phyloP scores from a whole-genome alignment of 1,140 invertebrate genomes.

The Drosophila chauvacae region DNA sequence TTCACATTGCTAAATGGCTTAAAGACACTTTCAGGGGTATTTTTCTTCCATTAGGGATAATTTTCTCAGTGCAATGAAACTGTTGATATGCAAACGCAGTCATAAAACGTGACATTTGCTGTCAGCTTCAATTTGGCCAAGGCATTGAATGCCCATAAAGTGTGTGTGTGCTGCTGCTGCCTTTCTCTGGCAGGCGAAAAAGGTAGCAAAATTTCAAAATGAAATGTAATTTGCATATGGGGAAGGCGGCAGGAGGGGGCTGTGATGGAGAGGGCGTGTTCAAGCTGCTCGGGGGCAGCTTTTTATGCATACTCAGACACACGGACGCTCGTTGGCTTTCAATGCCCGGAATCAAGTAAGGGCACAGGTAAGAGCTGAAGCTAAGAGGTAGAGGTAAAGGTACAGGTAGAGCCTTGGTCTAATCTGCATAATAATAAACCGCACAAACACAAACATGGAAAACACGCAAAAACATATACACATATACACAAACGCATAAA shows the following conservation, averaged over 20 bases:
- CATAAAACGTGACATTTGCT: constrained; percentile 80
- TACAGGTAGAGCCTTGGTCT: constrained; percentile 66
- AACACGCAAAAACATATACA: constrained; percentile 42
- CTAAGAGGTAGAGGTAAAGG: constrained; percentile 27
- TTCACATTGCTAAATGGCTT: too few relatives aligned
- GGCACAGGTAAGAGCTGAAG: constrained; percentile 7
- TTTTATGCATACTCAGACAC: constrained; percentile 66
- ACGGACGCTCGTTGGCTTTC: constrained; percentile 10
- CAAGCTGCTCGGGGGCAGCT: constrained; percentile 31
- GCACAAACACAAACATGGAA: constrained; percentile 48
- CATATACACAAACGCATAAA: constrained; percentile 52
- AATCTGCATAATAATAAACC: constrained; percentile 83
- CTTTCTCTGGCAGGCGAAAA: constrained; percentile 43
- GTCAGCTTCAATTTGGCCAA: constrained; percentile 63
- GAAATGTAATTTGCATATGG: constrained; percentile 72
- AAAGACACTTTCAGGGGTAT: too few relatives aligned
- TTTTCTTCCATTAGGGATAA: too few relatives aligned
- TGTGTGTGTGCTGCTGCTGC: constrained; percentile 12
- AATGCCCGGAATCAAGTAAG: constrained; percentile 43
- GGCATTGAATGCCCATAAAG: constrained; percentile 68
- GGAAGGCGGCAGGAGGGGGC: not conserved
- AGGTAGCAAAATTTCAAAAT: constrained; percentile 70
- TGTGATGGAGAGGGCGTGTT: constrained; percentile 14
- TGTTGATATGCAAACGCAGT: constrained; percentile 70
- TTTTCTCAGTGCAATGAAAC: constrained; percentile 32